These are phyloP conservation scores for Xenopus petersii DNA, from an alignment of 2,797 vertebrate genomes.

Conservation along the genomic window DNA sequence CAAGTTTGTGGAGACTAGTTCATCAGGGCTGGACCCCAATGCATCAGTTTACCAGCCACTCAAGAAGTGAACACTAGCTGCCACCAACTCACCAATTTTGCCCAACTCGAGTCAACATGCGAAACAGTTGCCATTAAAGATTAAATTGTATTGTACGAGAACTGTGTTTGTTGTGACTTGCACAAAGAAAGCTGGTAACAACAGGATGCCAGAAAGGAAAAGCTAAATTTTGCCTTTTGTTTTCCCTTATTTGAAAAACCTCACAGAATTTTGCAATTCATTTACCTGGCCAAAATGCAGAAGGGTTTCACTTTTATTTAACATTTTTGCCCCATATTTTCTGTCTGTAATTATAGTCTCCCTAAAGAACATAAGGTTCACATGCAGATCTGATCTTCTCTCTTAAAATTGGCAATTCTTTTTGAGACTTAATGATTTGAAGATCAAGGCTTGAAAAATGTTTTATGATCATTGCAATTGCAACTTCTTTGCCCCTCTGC, in stretches of 20 bases:
- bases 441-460: neutral
- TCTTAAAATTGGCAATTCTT: neutral
- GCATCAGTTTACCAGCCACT: conserved; percentile 97
- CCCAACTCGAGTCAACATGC: conserved; percentile 73
- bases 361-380: conserved; percentile 40
- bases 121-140: conserved; percentile 81
- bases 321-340: neutral
- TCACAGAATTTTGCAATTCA: conserved; percentile 83
- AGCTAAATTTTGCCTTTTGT: conserved; percentile 71
- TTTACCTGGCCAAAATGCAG: conserved; percentile 70
- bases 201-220: conserved; percentile 71
- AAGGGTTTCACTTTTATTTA: conserved; percentile 45
- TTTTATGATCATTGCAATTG: neutral
- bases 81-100: conserved; percentile 59
- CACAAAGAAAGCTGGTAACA: conserved; percentile 69
- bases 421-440: neutral
- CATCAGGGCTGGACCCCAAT: conserved; percentile 95
- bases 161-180: conserved; percentile 90
- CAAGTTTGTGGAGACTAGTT: conserved; percentile 98
- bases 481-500: too few species aligned
- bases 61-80: conserved; percentile 85
- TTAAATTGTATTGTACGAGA: conserved; percentile 90
- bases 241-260: conserved; percentile 82
- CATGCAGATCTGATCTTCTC: neutral
- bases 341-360: conserved; percentile 24